Conservation (phyloP, 1,140 invertebrate species). For the Trichoplusia ni region DNA sequence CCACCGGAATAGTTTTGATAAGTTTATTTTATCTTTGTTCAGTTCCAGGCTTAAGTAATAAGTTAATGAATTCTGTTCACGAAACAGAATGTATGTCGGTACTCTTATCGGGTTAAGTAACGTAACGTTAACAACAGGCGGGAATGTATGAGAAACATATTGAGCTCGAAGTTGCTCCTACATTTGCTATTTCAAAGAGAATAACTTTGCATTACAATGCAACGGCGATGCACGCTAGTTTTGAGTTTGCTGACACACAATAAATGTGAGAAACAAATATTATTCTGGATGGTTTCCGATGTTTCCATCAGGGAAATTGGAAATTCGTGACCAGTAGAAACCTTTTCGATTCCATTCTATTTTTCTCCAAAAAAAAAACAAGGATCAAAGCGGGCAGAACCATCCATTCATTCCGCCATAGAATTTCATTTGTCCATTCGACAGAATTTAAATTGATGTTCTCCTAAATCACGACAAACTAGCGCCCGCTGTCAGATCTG, state of each 20-base stretch:
- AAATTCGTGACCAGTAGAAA: background rate
- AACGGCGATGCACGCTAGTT: constrained; percentile 6
- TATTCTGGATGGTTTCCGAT: background rate
- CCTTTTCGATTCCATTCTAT: too few relatives aligned
- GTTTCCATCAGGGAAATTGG: background rate
- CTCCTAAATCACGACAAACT: too few relatives aligned
- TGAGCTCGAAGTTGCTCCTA: background rate
- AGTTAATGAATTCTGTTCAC: constrained; percentile 12
- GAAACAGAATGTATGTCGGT: background rate
- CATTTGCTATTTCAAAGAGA: background rate
- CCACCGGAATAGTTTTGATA: constrained; percentile 16
- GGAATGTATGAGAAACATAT: background rate
- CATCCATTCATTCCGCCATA: too few relatives aligned
- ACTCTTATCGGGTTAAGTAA: background rate
- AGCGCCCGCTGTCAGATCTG: too few relatives aligned
- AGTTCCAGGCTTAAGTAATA: background rate
- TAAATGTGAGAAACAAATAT: constrained; percentile 16
- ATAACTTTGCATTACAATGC: constrained; percentile 3
- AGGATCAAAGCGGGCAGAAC: too few relatives aligned
- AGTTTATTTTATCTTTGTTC: constrained; percentile 15
- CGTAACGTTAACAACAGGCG: background rate
- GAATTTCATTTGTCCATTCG: too few relatives aligned
- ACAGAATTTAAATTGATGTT: too few relatives aligned
- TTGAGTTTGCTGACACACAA: background rate
- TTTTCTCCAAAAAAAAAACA: too few relatives aligned